Base-by-base conservation (phyloP, 2,888 invertebrate genomes). In the Diarsia dahlii region DNA sequence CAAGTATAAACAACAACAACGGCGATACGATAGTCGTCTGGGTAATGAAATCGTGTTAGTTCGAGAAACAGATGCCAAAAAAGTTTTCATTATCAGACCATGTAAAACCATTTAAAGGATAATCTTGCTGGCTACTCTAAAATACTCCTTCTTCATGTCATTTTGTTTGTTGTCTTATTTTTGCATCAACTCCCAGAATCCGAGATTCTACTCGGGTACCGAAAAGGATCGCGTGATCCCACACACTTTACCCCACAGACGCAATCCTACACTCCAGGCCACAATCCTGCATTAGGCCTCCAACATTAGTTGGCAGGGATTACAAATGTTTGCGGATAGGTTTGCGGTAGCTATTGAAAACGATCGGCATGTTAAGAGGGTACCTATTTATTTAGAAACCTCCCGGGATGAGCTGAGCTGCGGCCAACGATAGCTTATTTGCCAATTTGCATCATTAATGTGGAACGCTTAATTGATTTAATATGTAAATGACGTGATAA, bases 371-470 rank as follows among this genome's bases (percentile, higher is more conserved):
- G 90, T 86, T 87, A 90, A 90, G 88, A 89, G 86, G 88, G 78
- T 76, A 75, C 77, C 87, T 94, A 93, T 94, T 93, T 94, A 94
- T 94, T 94, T 91, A 93, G 90, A 89, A 89, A 88, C 84, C 94
- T 89, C 92, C 66, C 84, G 93, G 93, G 92, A 92, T 92, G 89
- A 92, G 87, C 89, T 84, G 90, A 89, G 88, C 85, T 89, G 91
- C 87, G 90, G 90, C 85, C 90, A 91, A 90, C 92, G 92, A 94
- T 94, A 94, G 94, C 95, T 93, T 95, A 95, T 95, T 93, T 93
- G 89, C 92, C 95, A 94, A 95, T 95, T 95, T 95, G 94, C 94
- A 95, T 94, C 93, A 94, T 94, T 94, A 94, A 95, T 95, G 91
- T 90, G 89, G 88, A 82, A 87, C 88, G 89, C 92, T 89, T 94